Conservation (phyloP, 2,888 invertebrate genomes). For the Amorpha juglandis region DNA sequence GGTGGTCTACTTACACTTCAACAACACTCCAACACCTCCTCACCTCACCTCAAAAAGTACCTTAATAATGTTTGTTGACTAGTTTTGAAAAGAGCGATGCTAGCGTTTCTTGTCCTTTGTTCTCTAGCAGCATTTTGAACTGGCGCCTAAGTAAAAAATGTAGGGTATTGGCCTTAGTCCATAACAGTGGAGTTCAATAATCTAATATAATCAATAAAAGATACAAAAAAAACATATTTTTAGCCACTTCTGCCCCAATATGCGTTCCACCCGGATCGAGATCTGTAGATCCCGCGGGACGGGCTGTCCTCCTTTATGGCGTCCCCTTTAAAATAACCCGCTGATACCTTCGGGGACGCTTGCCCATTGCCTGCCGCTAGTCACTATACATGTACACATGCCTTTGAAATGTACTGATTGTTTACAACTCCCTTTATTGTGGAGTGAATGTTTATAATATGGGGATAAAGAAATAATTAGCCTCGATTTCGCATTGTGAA, state of each 20-base stretch:
- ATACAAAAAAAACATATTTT: neutral
- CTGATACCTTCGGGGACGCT: conserved; percentile 44
- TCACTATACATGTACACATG: conserved; percentile 3
- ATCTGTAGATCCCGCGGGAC: conserved; percentile 44
- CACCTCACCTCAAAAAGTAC: too few relatives aligned
- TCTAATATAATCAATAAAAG: neutral
- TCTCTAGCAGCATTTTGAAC: too few relatives aligned
- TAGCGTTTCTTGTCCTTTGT: too few relatives aligned
- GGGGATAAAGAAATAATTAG: neutral
- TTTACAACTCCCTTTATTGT: neutral
- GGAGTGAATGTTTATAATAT: neutral
- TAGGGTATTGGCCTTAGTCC: too few relatives aligned
- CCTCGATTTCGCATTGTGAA: neutral
- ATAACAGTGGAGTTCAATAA: too few relatives aligned
- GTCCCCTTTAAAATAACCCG: conserved; percentile 53
- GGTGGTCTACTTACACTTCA: too few relatives aligned
- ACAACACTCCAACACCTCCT: too few relatives aligned
- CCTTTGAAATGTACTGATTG: conserved; percentile 1
- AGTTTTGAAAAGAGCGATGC: too few relatives aligned
- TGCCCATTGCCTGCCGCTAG: conserved; percentile 23
- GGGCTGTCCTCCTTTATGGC: conserved; percentile 48
- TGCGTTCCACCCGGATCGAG: conserved; percentile 32
- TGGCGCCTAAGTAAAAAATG: too few relatives aligned
- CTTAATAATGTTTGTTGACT: too few relatives aligned
- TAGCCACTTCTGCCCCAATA: neutral